These are phyloP conservation scores for Phodopus roborovskii DNA, from an alignment of 2,113 vertebrate species.

Conservation along the genomic window DNA sequence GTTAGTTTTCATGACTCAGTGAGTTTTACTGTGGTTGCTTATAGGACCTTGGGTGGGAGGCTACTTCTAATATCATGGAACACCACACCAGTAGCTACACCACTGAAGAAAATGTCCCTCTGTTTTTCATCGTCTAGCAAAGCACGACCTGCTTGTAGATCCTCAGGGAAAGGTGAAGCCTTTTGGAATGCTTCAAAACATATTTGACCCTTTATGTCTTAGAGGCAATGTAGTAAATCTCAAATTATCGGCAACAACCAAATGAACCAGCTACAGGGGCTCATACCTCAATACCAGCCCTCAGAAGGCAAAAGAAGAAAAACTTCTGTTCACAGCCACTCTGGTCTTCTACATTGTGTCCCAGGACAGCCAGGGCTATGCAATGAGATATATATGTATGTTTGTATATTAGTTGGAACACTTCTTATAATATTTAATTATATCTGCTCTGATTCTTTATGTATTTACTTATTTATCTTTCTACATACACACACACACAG, in stretches of 20 bases:
- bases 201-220: not conserved
- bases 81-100: not conserved
- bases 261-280: not conserved
- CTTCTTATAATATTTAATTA: not conserved
- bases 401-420: not conserved
- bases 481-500: not conserved
- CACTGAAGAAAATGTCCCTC: not conserved
- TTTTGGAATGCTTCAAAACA: not conserved
- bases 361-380: not conserved
- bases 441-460: not conserved
- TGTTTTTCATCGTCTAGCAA: no score
- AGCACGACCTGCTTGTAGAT: not conserved
- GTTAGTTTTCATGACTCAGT: not conserved
- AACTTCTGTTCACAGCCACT: not conserved
- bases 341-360: not conserved
- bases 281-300: not conserved
- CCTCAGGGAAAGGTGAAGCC: accelerated
- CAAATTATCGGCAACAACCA: not conserved
- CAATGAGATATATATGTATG: not conserved
- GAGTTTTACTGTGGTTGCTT: not conserved
- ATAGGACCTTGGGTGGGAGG: not conserved
- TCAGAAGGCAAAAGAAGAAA: not conserved
- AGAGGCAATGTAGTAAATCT: not conserved
- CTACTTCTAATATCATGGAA: not conserved
- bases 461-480: not conserved